Conservation (phyloP, 2,113 vertebrate species). For the Ageneiosus marmoratus region DNA sequence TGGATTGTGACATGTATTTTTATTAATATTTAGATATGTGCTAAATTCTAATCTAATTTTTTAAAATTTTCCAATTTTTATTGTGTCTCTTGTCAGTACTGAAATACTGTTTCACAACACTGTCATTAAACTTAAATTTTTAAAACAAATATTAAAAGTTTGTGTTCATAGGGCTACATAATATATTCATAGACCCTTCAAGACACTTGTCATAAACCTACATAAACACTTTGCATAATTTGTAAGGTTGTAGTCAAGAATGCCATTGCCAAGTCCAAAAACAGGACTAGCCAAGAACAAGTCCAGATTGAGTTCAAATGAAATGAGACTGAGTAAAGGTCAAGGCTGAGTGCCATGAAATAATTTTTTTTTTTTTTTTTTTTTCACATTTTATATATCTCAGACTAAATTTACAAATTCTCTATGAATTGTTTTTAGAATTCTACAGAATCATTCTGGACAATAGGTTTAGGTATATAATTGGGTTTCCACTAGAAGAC, state of each 20-base stretch:
- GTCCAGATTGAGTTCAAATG: not conserved
- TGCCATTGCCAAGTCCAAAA: not conserved
- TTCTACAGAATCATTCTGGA: not conserved
- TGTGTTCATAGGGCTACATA: not conserved
- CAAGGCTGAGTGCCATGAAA: not conserved
- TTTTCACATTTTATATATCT: not conserved
- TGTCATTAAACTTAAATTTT: too few relatives aligned
- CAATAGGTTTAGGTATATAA: not conserved
- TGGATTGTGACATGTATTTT: too few relatives aligned
- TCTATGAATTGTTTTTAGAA: not conserved
- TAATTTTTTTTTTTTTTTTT: not conserved
- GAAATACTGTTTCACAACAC: too few relatives aligned
- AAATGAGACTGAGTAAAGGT: not conserved
- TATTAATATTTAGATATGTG: too few relatives aligned
- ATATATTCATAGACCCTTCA: not conserved
- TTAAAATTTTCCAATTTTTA: too few relatives aligned
- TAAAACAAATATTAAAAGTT: not conserved
- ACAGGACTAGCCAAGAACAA: not conserved
- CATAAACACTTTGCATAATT: not conserved
- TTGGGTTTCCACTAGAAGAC: not conserved
- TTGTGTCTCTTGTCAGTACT: too few relatives aligned
- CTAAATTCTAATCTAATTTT: too few relatives aligned
- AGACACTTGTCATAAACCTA: not conserved
- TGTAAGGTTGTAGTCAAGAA: not conserved
- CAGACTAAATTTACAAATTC: not conserved